These are phyloP conservation scores for Neotragus pygmaeus DNA, from an alignment of 2,113 vertebrate genomes.

Conservation along the genomic window DNA sequence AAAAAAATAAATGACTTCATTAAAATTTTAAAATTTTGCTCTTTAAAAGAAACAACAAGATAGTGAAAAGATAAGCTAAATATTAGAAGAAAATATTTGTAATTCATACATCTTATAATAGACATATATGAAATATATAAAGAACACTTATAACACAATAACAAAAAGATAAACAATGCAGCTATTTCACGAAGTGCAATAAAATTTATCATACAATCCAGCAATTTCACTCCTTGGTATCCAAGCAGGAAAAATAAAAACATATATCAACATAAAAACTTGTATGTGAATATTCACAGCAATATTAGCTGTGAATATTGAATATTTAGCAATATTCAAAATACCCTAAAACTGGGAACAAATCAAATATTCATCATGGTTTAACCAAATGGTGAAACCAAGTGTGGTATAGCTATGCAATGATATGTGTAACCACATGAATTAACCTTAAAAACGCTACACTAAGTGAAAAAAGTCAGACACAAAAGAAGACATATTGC, in stretches of 20 bases:
- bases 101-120: not conserved
- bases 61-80: not conserved
- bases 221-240: not conserved
- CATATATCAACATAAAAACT: not conserved
- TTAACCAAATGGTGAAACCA: not conserved
- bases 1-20: not conserved
- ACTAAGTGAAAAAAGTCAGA: not conserved
- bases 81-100: not conserved
- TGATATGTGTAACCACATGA: not conserved
- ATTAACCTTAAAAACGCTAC: not conserved
- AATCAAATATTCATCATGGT: not conserved
- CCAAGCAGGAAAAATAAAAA: not conserved
- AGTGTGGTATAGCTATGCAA: not conserved
- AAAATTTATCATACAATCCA: not conserved
- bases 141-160: not conserved
- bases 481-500: not conserved
- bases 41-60: not conserved
- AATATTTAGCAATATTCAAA: not conserved
- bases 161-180: not conserved
- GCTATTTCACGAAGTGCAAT: not conserved
- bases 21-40: not conserved
- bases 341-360: not conserved
- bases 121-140: not conserved
- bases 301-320: too few species aligned
- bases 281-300: not conserved